Conservation (phyloP, 2,797 vertebrate species). For the Sciurus carolinensis region DNA sequence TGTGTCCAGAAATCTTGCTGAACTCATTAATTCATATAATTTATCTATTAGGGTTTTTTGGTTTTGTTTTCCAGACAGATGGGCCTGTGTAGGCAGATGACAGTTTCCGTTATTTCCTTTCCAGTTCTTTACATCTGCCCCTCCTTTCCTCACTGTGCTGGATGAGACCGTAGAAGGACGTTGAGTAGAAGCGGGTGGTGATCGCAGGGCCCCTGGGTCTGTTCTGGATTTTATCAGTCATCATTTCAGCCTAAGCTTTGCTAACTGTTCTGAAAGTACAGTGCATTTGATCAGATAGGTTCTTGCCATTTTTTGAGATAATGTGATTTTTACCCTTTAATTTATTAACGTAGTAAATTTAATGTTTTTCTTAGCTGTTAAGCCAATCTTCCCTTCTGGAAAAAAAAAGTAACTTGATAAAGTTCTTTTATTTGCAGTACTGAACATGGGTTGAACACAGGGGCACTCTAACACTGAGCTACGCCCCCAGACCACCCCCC, state of each 20-base stretch:
- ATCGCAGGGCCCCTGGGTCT: background rate
- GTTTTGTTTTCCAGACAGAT: conserved; percentile 30
- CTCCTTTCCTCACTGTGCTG: background rate
- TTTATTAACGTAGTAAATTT: conserved; percentile 52
- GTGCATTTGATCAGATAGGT: background rate
- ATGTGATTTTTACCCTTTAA: conserved; percentile 52
- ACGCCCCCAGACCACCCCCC: too few species aligned
- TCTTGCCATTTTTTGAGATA: background rate
- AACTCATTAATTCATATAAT: conserved; percentile 50
- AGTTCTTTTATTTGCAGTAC: background rate
- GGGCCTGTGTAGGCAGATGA: background rate
- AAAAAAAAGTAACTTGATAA: conserved; percentile 11
- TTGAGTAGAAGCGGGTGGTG: background rate
- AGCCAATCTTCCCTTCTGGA: conserved; percentile 42
- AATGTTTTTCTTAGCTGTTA: conserved; percentile 47
- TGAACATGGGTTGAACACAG: too few species aligned
- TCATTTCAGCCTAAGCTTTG: background rate
- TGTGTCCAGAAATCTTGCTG: conserved; percentile 47
- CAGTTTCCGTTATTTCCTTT: conserved; percentile 26
- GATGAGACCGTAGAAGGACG: background rate
- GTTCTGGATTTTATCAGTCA: background rate
- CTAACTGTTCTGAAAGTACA: conserved; percentile 53
- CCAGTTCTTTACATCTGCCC: background rate
- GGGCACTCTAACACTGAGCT: too few species aligned
- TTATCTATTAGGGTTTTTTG: conserved; percentile 48